These are phyloP conservation scores for Hydrolagus affinis DNA, from an alignment of 2,113 vertebrate species.

Conservation along the genomic window DNA sequence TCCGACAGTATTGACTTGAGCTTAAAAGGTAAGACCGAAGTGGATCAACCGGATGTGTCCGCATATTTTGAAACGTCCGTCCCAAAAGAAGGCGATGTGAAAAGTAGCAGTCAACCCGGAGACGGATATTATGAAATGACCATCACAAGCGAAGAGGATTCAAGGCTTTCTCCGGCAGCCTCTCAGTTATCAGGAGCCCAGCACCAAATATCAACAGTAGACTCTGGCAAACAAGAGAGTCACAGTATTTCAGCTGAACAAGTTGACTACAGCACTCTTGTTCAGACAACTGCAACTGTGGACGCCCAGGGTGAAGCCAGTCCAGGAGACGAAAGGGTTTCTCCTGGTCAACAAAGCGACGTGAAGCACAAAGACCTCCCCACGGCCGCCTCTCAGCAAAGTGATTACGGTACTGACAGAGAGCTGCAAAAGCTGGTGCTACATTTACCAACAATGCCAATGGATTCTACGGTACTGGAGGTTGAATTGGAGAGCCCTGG, in stretches of 20 bases:
- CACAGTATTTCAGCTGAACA: slow-evolving; percentile 50
- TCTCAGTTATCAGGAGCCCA: slow-evolving; percentile 44
- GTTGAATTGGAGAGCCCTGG: slow-evolving; percentile 64
- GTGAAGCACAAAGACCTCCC: slow-evolving; percentile 60
- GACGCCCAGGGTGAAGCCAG: slow-evolving; percentile 55
- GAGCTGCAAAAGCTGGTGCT: slow-evolving; percentile 78
- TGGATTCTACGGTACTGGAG: slow-evolving; percentile 73
- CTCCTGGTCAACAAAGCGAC: slow-evolving; percentile 33
- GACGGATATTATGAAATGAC: slow-evolving; percentile 95
- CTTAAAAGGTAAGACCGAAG: slow-evolving; percentile 49
- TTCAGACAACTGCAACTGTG: slow-evolving; percentile 51
- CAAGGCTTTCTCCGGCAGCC: slow-evolving; percentile 43
- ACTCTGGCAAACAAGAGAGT: slow-evolving; percentile 40
- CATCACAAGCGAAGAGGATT: slow-evolving; percentile 61
- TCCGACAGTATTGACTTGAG: slow-evolving; percentile 33
- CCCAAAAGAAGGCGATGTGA: slow-evolving; percentile 63
- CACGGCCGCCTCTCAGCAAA: background rate
- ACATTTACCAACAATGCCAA: slow-evolving; percentile 83
- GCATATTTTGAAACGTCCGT: slow-evolving; percentile 96
- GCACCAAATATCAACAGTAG: slow-evolving; percentile 43
- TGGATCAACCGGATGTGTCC: slow-evolving; percentile 87
- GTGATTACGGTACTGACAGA: background rate
- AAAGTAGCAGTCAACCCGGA: slow-evolving; percentile 50
- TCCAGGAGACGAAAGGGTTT: slow-evolving; percentile 59
- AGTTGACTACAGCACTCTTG: slow-evolving; percentile 73